These are phyloP conservation scores for Upupa epops DNA, from an alignment of 2,113 vertebrate genomes.

Conservation along the genomic window DNA sequence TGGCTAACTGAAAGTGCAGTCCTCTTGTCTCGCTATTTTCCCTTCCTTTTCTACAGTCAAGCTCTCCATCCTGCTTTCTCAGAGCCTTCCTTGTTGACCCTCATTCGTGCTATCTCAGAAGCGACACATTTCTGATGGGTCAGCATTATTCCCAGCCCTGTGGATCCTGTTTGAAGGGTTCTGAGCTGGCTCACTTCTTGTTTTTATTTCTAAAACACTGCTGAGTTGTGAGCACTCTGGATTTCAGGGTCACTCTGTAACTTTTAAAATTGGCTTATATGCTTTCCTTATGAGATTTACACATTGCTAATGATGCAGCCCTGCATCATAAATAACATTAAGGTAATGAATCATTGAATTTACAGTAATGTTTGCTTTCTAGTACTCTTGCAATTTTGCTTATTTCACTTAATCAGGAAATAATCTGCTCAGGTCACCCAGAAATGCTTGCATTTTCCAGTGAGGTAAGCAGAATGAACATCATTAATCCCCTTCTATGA, in stretches of 20 bases:
- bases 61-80: neutral
- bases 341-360: neutral
- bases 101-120: neutral
- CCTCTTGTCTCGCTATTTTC: neutral
- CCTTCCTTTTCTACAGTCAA: neutral
- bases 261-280: neutral
- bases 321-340: neutral
- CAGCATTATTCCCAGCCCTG: neutral
- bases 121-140: neutral
- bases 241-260: neutral
- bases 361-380: neutral
- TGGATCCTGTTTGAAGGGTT: neutral
- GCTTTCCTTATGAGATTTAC: neutral
- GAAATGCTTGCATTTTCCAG: neutral
- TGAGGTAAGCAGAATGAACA: neutral
- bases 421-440: neutral
- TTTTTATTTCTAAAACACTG: neutral
- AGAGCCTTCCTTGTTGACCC: neutral
- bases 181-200: neutral
- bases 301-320: neutral
- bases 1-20: neutral
- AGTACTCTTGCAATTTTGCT: neutral
- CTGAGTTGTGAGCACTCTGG: neutral
- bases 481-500: neutral
- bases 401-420: neutral